These are phyloP conservation scores for Heterodera schachtii DNA, from an alignment of 1,140 invertebrate genomes.

Conservation along the genomic window DNA sequence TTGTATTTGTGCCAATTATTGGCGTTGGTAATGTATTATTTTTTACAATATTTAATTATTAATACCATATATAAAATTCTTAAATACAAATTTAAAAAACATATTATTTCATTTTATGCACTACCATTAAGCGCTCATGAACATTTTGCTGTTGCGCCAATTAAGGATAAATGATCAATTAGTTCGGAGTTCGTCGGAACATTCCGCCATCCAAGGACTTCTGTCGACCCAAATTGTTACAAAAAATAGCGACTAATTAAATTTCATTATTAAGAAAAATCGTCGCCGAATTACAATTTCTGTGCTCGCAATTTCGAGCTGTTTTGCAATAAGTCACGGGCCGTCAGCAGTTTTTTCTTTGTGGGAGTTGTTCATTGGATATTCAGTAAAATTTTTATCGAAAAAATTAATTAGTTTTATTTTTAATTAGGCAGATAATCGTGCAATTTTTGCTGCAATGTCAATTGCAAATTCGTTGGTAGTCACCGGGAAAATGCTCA, in stretches of 20 bases:
- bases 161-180: constrained; percentile 47
- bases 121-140: constrained; percentile 51
- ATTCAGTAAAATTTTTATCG: constrained; percentile 30
- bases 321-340: constrained; percentile 63
- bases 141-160: constrained; percentile 54
- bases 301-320: constrained; percentile 61
- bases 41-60: too few relatives aligned
- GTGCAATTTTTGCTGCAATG: constrained; percentile 43
- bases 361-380: constrained; percentile 60
- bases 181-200: constrained; percentile 36
- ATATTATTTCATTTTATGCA: too few relatives aligned
- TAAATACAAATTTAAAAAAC: too few relatives aligned
- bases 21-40: constrained; percentile 36
- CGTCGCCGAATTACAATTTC: constrained; percentile 57
- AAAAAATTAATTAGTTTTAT: neutral
- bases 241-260: constrained; percentile 25
- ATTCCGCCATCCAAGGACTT: constrained; percentile 46
- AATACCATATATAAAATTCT: too few relatives aligned
- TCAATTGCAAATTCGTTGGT: constrained; percentile 60
- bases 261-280: constrained; percentile 49
- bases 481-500: constrained; percentile 61
- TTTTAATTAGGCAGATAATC: constrained; percentile 10
- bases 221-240: constrained; percentile 48
- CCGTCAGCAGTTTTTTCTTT: constrained; percentile 62
- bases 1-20: constrained; percentile 63